These are phyloP conservation scores for Quadroppia sp. DNA, from an alignment of 2,888 invertebrate species.

Conservation along the genomic window DNA sequence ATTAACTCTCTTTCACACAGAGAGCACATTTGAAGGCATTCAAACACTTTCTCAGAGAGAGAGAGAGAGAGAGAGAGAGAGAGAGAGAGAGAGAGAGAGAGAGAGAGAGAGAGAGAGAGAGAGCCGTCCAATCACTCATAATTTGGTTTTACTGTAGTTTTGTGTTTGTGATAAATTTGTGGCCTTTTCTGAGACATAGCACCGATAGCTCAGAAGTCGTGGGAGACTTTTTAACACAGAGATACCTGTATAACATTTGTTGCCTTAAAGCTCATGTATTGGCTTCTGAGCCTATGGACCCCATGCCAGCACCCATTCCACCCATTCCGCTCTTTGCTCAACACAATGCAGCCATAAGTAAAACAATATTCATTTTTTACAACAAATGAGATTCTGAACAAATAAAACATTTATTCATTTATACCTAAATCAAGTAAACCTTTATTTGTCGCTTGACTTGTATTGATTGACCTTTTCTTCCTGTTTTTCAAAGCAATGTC, in stretches of 20 bases:
- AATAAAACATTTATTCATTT: not conserved
- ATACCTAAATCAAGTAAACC: not conserved
- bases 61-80: not conserved
- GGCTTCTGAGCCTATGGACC: not conserved
- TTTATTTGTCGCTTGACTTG: not conserved
- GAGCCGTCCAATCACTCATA: slow-evolving; percentile 29
- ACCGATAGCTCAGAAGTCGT: slow-evolving; percentile 7
- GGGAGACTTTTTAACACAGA: slow-evolving; percentile 28
- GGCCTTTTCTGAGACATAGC: not conserved
- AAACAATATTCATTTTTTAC: slow-evolving; percentile 21
- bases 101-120: not conserved
- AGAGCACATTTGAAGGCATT: slow-evolving; percentile 3
- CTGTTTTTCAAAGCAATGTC: not conserved
- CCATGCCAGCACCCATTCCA: slow-evolving; percentile 10
- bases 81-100: not conserved
- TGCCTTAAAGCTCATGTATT: not conserved
- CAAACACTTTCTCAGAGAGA: slow-evolving; percentile 20
- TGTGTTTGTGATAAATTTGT: slow-evolving; percentile 13
- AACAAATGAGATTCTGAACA: not conserved
- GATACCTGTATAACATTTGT: not conserved
- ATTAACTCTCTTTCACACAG: slow-evolving; percentile 5
- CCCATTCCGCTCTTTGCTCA: not conserved
- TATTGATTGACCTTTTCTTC: slow-evolving; percentile 8
- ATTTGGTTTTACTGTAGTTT: slow-evolving; percentile 18
- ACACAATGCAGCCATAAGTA: not conserved